A percentile compares a stretch with the other conserved stretches of the same genome.
Evolutionary conservation across 2,113 vertebrate genomes (phyloP).

Genomic region (Mormyrus lacerda): DNA sequence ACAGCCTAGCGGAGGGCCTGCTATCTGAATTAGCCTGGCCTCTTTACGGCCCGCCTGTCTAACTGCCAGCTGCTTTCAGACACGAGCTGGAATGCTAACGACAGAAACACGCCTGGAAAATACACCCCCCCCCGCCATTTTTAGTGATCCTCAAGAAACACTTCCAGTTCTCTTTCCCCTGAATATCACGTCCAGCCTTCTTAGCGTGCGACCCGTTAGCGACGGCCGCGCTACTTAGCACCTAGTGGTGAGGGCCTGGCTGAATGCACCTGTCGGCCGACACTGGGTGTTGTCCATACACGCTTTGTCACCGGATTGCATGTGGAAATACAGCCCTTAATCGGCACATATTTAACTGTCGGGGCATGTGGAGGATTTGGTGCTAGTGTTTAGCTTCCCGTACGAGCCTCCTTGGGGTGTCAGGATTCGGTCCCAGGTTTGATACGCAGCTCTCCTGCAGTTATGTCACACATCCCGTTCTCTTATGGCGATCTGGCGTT

Average conservation of each 20-base stretch:
- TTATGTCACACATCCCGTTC: not conserved
- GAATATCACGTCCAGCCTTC: constrained; percentile 26
- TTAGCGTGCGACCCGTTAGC: not conserved
- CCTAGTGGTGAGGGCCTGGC: constrained; percentile 38
- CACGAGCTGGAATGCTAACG: constrained; percentile 72
- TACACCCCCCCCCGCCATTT: constrained; percentile 18
- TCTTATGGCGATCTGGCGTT: not conserved
- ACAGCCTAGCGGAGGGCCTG: constrained; percentile 45
- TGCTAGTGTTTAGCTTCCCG: not conserved
- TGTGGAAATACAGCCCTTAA: constrained; percentile 16
- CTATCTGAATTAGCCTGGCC: constrained; percentile 54
- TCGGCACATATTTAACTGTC: not conserved
- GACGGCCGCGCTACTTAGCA: constrained; percentile 23
- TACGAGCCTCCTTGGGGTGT: not conserved
- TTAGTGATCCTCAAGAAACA: constrained; percentile 24
- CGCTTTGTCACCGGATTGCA: constrained; percentile 44
- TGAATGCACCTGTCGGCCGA: constrained; percentile 59
- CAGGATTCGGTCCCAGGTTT: not conserved
- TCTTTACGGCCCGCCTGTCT: constrained; percentile 49
- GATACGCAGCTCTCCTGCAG: not conserved
- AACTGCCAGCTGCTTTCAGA: constrained; percentile 60
- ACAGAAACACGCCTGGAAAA: constrained; percentile 67
- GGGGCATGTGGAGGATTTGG: not conserved
- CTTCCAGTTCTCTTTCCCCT: constrained; percentile 36
- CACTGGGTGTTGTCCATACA: constrained; percentile 38